phyloP scores from a whole-genome alignment of 2,888 invertebrate genomes.

The Mesorhabditis spiculigera region DNA sequence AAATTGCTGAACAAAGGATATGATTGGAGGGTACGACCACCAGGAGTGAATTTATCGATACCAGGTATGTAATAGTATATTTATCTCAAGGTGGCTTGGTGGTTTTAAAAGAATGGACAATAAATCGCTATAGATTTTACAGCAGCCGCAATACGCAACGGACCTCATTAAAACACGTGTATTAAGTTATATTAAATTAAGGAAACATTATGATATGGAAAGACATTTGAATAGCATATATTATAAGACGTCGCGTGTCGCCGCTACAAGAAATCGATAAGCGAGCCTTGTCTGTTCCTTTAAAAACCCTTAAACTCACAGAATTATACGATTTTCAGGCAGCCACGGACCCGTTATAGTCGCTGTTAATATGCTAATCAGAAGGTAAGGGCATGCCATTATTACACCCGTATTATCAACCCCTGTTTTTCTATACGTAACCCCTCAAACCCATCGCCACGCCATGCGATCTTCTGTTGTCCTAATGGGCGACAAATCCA shows the following conservation, averaged over 20 bases:
- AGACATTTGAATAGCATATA: too few species aligned
- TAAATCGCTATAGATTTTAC: too few species aligned
- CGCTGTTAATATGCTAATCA: constrained; percentile 45
- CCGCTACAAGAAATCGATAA: too few species aligned
- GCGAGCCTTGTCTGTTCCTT: not conserved
- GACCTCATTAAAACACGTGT: too few species aligned
- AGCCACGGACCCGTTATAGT: constrained; percentile 44
- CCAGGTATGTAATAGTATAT: not conserved
- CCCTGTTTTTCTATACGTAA: not conserved
- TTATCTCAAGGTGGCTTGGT: too few species aligned
- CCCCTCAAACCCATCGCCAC: not conserved
- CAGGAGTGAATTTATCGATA: constrained; percentile 25
- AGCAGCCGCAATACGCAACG: too few species aligned
- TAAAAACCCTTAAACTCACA: not conserved
- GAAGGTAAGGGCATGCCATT: constrained; percentile 21
- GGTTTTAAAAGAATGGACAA: too few species aligned
- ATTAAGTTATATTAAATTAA: too few species aligned
- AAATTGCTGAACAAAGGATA: constrained; percentile 49
- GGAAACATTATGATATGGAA: too few species aligned
- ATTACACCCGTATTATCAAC: not conserved
- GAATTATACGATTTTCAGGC: constrained; percentile 9
- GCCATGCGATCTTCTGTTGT: too few species aligned
- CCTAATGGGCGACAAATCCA: too few species aligned
- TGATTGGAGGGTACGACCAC: constrained; percentile 55
- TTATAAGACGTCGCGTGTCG: too few species aligned